Evolutionary conservation across 2,888 invertebrate species (phyloP), one percentile per base, ranked within the genome.

Genomic region (Latrodectus elegans): DNA sequence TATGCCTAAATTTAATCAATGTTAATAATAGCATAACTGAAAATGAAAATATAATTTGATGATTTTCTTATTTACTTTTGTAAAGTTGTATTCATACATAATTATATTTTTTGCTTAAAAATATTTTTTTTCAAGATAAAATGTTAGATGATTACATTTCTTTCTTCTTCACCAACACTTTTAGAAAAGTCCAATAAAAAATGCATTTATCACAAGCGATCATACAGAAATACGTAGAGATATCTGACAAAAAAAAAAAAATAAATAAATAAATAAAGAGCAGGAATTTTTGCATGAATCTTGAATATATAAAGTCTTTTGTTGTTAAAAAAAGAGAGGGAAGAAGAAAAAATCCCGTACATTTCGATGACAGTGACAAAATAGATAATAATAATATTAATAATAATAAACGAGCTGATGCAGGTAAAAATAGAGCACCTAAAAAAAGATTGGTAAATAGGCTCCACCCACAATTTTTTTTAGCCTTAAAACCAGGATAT

Each of bases 331-430:
- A 60, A 12, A n/a, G 6, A n/a, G 14, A 60, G 10, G n/a, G n/a
- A 9, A 4, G 8, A 9, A 60, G 4, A 60, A 15, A 15, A 60
- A 53, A 51, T n/a, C 51, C 15, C 3, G 38, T 53, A 15, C 3
- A 15, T 10, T 17, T 71, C 15, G 51, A 52, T 76, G 83, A 83
- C 76, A 76, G 70, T 65, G 83, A 83, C 71, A 52, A 77, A 76
- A 77, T 38, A 53, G 75, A 71, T 71, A 76, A 77, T 83, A 75
- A 82, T 82, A 76, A 83, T 76, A 83, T 76, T 83, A 76, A 77
- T 83, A 83, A 76, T 65, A 83, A 76, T 75, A 72, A 64, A 71
- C 71, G 15, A 53, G 49, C n/a, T 15, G 77, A 68, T 12, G 76
- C n/a, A 49, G 22, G 68, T n/a, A 53, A 75, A 82, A 55, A 65